These are phyloP conservation scores for Hydrotaea diabolus DNA, from an alignment of 2,888 invertebrate species.

Conservation along the genomic window DNA sequence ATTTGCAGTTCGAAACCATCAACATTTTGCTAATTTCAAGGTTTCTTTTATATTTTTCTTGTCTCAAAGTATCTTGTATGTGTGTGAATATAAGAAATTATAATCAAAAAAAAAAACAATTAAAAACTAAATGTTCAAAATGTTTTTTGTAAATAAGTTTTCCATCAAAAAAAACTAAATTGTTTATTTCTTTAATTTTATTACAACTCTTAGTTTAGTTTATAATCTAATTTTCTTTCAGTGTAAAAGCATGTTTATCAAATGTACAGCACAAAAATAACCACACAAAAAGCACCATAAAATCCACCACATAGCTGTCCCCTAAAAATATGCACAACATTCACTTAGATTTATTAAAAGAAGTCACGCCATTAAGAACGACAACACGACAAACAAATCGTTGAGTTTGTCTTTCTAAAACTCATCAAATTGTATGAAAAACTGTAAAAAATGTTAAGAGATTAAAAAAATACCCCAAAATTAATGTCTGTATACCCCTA, in stretches of 20 bases:
- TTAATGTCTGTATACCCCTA: slow-evolving; percentile 44
- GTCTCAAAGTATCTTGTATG: slow-evolving; percentile 81
- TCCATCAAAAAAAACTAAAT: slow-evolving; percentile 16
- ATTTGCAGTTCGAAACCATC: no score
- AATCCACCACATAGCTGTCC: not conserved
- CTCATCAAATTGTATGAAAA: slow-evolving; percentile 33
- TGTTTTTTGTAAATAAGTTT: slow-evolving; percentile 58
- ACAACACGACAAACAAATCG: not conserved
- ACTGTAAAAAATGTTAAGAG: slow-evolving; percentile 35
- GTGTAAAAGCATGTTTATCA: slow-evolving; percentile 60
- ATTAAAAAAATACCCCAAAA: slow-evolving; percentile 1
- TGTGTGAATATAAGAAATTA: slow-evolving; percentile 78
- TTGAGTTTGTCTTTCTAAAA: not conserved
- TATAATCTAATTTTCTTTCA: slow-evolving; percentile 39
- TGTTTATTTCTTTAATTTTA: slow-evolving; percentile 15
- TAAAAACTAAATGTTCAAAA: slow-evolving; percentile 61
- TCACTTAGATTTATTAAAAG: not conserved
- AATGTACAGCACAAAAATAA: slow-evolving; percentile 56
- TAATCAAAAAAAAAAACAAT: slow-evolving; percentile 67
- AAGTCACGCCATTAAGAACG: not conserved
- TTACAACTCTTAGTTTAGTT: slow-evolving; percentile 9
- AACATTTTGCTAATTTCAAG: no score
- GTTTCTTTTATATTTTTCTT: slow-evolving; percentile 68
- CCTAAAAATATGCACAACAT: slow-evolving; percentile 54
- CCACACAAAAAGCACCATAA: slow-evolving; percentile 50